Base-by-base conservation (phyloP, 1,140 invertebrate genomes). In the Drosophila athabasca region DNA sequence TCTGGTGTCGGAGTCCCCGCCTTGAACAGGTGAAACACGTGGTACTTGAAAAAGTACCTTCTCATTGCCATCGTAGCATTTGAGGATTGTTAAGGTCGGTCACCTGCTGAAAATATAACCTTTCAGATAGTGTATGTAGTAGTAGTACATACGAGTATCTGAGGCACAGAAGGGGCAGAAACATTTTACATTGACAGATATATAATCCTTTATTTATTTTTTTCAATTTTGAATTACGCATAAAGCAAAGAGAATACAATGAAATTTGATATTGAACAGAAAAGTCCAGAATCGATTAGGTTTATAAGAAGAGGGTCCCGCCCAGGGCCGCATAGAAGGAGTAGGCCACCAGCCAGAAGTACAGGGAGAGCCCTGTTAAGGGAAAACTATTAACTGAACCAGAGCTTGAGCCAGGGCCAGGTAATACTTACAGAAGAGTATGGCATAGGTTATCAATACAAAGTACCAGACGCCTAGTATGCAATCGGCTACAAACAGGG, bases 281-380 rank as follows among this genome's bases (percentile, higher is more conserved):
- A 5, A 13, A 11, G 35, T 39, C 3, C 11, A 5, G 0, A 11
- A 39, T 39, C 3, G n/a, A 17, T 55, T 4, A n/a, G 17, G 22
- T 3, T 59, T 44, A 84, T 22, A 84, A 62, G 19, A 84, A 82
- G 1, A 87, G 55, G 6, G 54, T 17, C 5, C 82, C 82, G 0
- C 82, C 82, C 1, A 85, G 62, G 1, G 82, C 82, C 11, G 82
- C 82, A 54, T 85, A 85, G 41, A 85, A 85, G 19, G 82, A 85
- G 52, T 85, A 85, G 24, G 62, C 62, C 50, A 87, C 82, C 35
- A 87, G 39, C 82, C 82, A 85, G 13, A 52, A 72, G 26, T 85
- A 85, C 1, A 71, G 1, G 8, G 52, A 31, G 0, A 79, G 0
- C 13, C 71, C 82, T 85, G 29, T 29, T 22, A n/a, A 13, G 5